These are phyloP conservation scores for Biston betularia DNA, from an alignment of 2,888 invertebrate genomes.

Conservation along the genomic window DNA sequence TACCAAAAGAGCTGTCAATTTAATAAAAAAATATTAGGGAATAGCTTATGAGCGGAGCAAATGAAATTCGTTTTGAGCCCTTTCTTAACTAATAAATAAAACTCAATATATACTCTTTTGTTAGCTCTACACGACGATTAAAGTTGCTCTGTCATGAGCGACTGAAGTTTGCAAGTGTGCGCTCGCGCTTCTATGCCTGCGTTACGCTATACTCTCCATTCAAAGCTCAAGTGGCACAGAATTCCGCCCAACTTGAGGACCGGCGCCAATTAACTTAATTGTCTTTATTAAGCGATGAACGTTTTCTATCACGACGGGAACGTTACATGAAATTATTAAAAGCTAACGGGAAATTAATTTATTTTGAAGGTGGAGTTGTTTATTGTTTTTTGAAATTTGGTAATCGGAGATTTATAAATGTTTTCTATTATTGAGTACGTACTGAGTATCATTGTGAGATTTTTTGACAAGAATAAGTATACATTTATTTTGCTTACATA, in stretches of 20 bases:
- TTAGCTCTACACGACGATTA: too few relatives aligned
- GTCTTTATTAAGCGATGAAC: conserved; percentile 69
- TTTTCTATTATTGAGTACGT: neutral
- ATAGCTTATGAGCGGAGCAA: too few relatives aligned
- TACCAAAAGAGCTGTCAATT: too few relatives aligned
- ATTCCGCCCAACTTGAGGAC: conserved; percentile 63
- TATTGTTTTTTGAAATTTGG: neutral
- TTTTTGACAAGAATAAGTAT: too few relatives aligned
- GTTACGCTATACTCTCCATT: conserved; percentile 60
- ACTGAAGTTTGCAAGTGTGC: conserved; percentile 14
- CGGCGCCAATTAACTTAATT: conserved; percentile 71
- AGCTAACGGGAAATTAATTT: conserved; percentile 34
- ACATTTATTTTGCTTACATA: too few relatives aligned
- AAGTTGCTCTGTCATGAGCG: neutral
- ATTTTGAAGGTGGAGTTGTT: conserved; percentile 5
- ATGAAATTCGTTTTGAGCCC: too few relatives aligned
- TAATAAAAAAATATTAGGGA: too few relatives aligned
- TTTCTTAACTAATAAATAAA: too few relatives aligned
- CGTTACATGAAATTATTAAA: conserved; percentile 54
- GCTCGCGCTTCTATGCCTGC: conserved; percentile 41
- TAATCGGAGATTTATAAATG: neutral
- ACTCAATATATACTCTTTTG: too few relatives aligned
- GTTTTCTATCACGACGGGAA: conserved; percentile 66
- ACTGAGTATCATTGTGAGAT: too few relatives aligned
- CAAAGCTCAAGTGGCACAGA: conserved; percentile 62